Base-by-base conservation (phyloP, 1,140 invertebrate species). In the Drosophila orena region DNA sequence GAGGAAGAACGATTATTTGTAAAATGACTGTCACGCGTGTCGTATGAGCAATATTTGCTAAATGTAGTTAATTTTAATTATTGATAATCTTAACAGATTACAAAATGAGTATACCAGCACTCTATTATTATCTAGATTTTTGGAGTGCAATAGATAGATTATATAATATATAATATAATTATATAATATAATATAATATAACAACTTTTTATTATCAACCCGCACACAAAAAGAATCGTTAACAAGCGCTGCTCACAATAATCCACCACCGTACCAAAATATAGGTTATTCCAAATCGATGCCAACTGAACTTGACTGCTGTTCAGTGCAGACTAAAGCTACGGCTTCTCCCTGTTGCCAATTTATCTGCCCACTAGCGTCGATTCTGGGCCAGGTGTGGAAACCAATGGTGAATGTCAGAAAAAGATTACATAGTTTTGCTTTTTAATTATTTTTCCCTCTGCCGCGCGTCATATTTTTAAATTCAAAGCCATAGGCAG, bases 351-450 rank as follows among this genome's bases (percentile, higher is more conserved):
- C 57, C 22, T 49, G 40, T 53, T 47, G 66, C 44, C 76, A 77
- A 60, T 88, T 77, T 89, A 89, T 85, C 74, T 53, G 55, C 50
- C 58, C 49, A 64, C 12, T 35, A 64, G 46, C 64, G 74, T 77
- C 65, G 83, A 89, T 85, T 76, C 22, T 46, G 43, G 56, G 59
- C 35, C 10, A 34, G 49, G 60, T 46, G 56, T 22, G 35, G 20
- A 17, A 43, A 22, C 15, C 34, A 35, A 15, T 17, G 15, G 20
- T 35, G 69, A 52, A 59, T 69, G 73, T 49, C 59, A 49, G 57
- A 35, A 53, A 46, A 37, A 79, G 85, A 88, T 90, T 85, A 89
- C 79, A 85, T 50, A 46, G 43, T 53, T 90, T 77, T 80, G 72
- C 75, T 83, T 83, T 74, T 86, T 69, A 85, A 73, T 57, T 79